Evolutionary conservation across 2,797 vertebrate genomes (phyloP).

Genomic region (Acridotheres tristis): DNA sequence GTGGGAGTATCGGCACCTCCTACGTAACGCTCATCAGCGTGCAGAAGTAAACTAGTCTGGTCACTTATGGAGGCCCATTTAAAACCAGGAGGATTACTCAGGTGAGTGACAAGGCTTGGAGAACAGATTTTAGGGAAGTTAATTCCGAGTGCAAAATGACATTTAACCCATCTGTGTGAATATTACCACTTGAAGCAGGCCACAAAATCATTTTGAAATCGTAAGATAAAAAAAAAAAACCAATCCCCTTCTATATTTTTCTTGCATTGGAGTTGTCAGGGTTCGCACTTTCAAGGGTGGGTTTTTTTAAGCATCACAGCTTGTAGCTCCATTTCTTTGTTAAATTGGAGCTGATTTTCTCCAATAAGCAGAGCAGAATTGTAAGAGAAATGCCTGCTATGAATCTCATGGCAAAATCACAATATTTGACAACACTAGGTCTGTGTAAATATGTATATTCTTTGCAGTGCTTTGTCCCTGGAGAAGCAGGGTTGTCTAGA

Average conservation of each 20-base stretch:
- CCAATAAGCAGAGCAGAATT: background rate
- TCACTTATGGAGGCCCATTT: constrained; percentile 49
- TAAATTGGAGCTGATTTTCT: constrained; percentile 1
- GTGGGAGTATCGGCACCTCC: constrained; percentile 71
- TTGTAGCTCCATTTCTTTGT: constrained; percentile 24
- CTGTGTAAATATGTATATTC: background rate
- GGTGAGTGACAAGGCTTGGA: constrained; percentile 59
- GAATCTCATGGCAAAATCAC: background rate
- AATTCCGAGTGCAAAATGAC: constrained; percentile 34
- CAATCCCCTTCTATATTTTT: background rate
- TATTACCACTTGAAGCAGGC: background rate
- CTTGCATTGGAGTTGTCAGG: constrained; percentile 29
- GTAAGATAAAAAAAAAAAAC: background rate
- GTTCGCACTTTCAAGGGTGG: background rate
- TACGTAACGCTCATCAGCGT: constrained; percentile 58
- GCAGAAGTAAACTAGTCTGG: constrained; percentile 66
- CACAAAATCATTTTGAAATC: constrained; percentile 7
- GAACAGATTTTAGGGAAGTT: constrained; percentile 57
- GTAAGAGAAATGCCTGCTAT: background rate
- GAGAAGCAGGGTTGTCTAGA: background rate
- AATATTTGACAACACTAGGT: background rate
- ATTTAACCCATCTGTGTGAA: constrained; percentile 54
- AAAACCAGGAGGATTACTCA: constrained; percentile 55
- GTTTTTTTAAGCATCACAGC: constrained; percentile 9
- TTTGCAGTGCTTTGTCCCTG: background rate